Evolutionary conservation across 2,797 vertebrate species (phyloP).

Genomic region (Xiphophorus birchmanni): DNA sequence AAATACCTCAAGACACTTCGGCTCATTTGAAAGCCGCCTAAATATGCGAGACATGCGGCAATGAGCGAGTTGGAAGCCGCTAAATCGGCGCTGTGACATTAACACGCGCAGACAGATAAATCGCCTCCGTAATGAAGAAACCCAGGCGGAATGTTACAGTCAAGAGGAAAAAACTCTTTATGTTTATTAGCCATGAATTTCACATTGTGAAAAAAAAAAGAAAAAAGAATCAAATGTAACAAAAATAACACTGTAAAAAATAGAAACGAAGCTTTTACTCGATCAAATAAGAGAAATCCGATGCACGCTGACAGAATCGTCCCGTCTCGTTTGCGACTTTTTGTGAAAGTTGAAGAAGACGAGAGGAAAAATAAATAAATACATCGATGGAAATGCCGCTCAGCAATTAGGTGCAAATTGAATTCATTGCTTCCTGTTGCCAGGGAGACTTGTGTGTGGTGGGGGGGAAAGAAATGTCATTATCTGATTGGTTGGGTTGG

Average conservation of each 20-base stretch:
- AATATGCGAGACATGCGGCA: conserved; percentile 71
- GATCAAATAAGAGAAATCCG: conserved; percentile 47
- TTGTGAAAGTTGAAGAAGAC: conserved; percentile 61
- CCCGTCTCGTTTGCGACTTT: conserved; percentile 61
- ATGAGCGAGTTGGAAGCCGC: conserved; percentile 48
- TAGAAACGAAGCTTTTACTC: conserved; percentile 76
- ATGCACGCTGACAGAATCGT: conserved; percentile 68
- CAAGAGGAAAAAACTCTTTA: conserved; percentile 93
- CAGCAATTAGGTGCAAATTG: conserved; percentile 87
- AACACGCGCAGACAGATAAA: conserved; percentile 14
- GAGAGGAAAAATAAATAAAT: conserved; percentile 48
- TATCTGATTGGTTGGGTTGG: conserved; percentile 81
- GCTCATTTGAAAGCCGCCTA: conserved; percentile 62
- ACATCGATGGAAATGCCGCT: conserved; percentile 84
- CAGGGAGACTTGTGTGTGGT: conserved; percentile 84
- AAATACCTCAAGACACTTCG: conserved; percentile 69
- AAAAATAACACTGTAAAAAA: conserved; percentile 88
- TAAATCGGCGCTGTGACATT: conserved; percentile 3
- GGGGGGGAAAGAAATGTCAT: conserved; percentile 81
- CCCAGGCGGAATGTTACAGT: conserved; percentile 52
- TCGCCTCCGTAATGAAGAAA: conserved; percentile 10
- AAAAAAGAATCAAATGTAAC: conserved; percentile 84
- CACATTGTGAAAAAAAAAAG: conserved; percentile 96
- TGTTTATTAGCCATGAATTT: conserved; percentile 98
- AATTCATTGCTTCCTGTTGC: conserved; percentile 90